These are phyloP conservation scores for Scolopax mira DNA, from an alignment of 2,113 vertebrate genomes.

Conservation along the genomic window DNA sequence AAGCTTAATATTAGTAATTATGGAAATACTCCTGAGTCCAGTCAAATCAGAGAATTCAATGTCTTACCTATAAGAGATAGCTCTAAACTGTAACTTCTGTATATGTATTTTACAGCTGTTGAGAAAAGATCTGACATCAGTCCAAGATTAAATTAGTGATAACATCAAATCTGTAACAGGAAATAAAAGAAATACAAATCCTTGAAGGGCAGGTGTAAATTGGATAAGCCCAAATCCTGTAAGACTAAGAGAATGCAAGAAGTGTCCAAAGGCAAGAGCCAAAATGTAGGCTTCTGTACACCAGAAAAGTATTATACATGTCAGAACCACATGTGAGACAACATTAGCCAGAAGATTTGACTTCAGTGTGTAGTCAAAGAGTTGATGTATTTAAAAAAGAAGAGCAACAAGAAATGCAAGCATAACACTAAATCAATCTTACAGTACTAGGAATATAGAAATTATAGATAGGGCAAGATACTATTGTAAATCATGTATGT, in stretches of 20 bases:
- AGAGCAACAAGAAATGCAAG: not conserved
- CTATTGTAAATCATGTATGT: not conserved
- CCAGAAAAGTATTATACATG: not conserved
- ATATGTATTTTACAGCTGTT: not conserved
- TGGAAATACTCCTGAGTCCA: conserved; percentile 11
- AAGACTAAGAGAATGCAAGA: not conserved
- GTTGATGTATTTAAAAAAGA: not conserved
- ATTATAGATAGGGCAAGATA: not conserved
- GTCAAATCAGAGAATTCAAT: not conserved
- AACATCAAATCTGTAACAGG: not conserved
- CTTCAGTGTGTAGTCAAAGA: not conserved
- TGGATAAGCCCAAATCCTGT: not conserved
- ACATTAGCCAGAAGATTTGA: not conserved
- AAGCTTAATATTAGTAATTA: conserved; percentile 24
- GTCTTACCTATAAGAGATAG: not conserved
- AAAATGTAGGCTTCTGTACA: not conserved
- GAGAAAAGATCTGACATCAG: not conserved
- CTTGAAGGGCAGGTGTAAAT: conserved; percentile 36
- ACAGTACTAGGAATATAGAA: not conserved
- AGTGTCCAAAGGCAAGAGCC: not conserved
- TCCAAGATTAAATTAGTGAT: conserved; percentile 50
- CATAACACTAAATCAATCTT: not conserved
- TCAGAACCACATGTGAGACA: not conserved
- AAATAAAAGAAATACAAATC: conserved; percentile 52
- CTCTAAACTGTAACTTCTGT: not conserved